These are phyloP conservation scores for Odobenus rosmarus DNA, from an alignment of 2,113 vertebrate genomes.

Conservation along the genomic window DNA sequence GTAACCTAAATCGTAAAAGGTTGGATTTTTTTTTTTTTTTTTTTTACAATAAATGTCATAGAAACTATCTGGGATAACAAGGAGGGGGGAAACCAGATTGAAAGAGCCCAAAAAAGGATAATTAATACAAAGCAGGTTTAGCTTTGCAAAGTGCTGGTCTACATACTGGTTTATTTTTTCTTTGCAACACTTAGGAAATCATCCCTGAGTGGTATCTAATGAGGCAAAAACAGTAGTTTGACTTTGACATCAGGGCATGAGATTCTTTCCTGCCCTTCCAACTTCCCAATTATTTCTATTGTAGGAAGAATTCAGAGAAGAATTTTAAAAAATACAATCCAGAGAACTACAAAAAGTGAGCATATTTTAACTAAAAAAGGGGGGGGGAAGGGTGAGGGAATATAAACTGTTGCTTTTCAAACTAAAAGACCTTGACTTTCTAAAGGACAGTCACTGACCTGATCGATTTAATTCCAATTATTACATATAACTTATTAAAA, in stretches of 20 bases:
- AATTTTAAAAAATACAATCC: slow-evolving; percentile 30
- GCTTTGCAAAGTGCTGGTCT: neutral
- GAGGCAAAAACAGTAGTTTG: neutral
- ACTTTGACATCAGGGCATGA: neutral
- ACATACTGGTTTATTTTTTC: neutral
- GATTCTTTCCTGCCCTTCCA: neutral
- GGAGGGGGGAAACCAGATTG: neutral
- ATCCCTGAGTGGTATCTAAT: neutral
- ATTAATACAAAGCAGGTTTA: neutral
- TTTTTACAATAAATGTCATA: neutral
- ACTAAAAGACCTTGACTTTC: neutral
- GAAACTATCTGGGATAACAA: neutral
- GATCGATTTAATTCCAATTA: neutral
- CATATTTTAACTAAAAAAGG: neutral
- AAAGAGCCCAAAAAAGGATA: neutral
- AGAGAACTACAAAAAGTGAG: slow-evolving; percentile 15
- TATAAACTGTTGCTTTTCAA: neutral
- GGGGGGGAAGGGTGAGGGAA: no score
- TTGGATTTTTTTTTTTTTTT: neutral
- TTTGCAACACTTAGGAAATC: neutral
- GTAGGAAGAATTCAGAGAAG: neutral
- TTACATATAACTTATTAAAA: neutral
- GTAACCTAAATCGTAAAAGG: neutral
- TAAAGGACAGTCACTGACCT: neutral
- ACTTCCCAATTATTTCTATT: neutral